These are phyloP conservation scores for Leptinotarsa rubiginosa DNA, from an alignment of 2,888 invertebrate genomes.

Conservation along the genomic window DNA sequence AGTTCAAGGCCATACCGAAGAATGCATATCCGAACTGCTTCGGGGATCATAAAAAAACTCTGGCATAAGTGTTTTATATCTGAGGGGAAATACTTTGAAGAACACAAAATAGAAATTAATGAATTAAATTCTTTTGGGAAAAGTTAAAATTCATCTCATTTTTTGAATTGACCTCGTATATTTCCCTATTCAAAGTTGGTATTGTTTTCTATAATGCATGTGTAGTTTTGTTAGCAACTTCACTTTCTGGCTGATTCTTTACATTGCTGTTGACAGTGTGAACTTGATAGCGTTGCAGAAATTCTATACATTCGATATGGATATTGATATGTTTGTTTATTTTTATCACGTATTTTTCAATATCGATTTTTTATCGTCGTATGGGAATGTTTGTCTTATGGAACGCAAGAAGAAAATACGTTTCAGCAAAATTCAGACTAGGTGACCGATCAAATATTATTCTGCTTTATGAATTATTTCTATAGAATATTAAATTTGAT, in stretches of 20 bases:
- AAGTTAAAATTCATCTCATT: too few species aligned
- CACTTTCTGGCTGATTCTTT: not conserved
- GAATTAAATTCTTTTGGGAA: too few species aligned
- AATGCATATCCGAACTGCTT: too few species aligned
- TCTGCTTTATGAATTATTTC: too few species aligned
- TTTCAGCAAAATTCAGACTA: not conserved
- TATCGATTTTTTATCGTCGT: conserved; percentile 18
- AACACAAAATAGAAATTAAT: too few species aligned
- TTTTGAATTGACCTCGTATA: too few species aligned
- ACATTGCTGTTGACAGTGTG: conserved; percentile 13
- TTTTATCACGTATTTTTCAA: conserved; percentile 22
- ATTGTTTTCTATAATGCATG: too few species aligned
- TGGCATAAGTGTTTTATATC: too few species aligned
- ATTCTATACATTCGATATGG: conserved; percentile 33
- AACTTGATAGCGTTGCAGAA: conserved; percentile 39
- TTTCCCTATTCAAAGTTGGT: not conserved
- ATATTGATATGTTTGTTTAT: conserved; percentile 34
- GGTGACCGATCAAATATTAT: not conserved
- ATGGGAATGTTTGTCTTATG: conserved; percentile 21
- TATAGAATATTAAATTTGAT: too few species aligned
- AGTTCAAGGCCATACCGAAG: too few species aligned
- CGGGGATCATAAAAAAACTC: too few species aligned
- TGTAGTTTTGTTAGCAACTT: not conserved
- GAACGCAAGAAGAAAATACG: not conserved
- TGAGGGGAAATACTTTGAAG: too few species aligned